A percentile compares a stretch with the other conserved stretches of the same genome.
Evolutionary conservation across 2,113 vertebrate species (phyloP).

Genomic region (Eleginops maclovinus): DNA sequence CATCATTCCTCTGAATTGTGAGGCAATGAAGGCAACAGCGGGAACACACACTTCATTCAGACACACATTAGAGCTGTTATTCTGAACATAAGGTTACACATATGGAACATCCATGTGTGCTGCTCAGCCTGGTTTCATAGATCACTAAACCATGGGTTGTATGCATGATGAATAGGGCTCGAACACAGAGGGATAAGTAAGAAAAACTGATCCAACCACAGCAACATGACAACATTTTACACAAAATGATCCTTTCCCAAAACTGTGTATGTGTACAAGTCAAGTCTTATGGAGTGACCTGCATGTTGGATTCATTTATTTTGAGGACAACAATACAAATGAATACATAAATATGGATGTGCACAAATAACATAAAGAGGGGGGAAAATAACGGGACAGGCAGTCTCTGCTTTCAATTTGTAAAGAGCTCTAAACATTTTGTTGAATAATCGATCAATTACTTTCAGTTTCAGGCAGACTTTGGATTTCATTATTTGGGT

Average conservation of each 20-base stretch:
- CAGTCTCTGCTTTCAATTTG: not conserved
- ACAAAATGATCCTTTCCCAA: not conserved
- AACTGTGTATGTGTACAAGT: no score
- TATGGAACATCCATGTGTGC: no score
- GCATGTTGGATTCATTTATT: no score
- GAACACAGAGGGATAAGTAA: not conserved
- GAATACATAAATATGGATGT: not conserved
- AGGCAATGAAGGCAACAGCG: constrained; percentile 27
- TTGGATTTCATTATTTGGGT: not conserved
- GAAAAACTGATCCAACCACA: not conserved
- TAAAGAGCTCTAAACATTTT: not conserved
- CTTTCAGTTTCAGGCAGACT: not conserved
- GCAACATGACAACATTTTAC: not conserved
- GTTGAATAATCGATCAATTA: not conserved
- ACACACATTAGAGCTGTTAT: not conserved
- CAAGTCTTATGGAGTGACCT: no score
- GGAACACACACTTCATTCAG: constrained; percentile 27
- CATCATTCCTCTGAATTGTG: constrained; percentile 37
- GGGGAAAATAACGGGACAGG: no score
- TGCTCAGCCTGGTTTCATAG: not conserved
- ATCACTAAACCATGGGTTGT: not conserved
- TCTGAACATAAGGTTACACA: constrained; percentile 7
- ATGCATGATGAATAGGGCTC: not conserved
- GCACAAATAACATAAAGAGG: not conserved
- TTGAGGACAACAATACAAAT: no score